These are phyloP conservation scores for Physeter macrocephalus DNA, from an alignment of 2,113 vertebrate species.

Conservation along the genomic window DNA sequence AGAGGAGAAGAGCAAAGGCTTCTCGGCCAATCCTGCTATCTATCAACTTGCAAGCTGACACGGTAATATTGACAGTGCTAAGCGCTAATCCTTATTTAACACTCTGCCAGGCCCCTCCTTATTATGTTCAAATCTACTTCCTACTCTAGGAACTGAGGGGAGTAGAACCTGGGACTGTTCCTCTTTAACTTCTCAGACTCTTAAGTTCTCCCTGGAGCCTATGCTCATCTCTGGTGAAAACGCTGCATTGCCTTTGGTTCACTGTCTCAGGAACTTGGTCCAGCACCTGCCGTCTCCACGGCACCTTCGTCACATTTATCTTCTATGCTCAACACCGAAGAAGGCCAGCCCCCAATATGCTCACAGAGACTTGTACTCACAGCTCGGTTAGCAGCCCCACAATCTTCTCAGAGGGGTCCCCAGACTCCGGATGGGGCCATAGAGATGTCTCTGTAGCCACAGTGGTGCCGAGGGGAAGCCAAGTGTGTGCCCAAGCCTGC, in stretches of 20 bases:
- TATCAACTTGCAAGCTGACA: not conserved
- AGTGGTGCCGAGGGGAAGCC: not conserved
- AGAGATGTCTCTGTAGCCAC: not conserved
- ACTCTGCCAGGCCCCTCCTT: not conserved
- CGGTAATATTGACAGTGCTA: not conserved
- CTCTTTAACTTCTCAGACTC: not conserved
- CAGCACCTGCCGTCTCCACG: not conserved
- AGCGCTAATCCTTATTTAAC: not conserved
- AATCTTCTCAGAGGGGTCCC: not conserved
- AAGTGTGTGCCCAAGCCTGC: not conserved
- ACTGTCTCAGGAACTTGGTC: not conserved
- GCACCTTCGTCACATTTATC: rapidly evolving
- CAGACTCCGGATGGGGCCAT: not conserved
- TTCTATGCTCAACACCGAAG: not conserved
- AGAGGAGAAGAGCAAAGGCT: not conserved
- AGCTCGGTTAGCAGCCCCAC: not conserved
- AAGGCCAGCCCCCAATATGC: not conserved
- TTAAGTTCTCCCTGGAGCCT: not conserved
- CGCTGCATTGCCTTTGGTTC: not conserved
- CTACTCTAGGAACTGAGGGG: no score
- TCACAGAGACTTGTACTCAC: not conserved
- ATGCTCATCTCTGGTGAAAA: not conserved
- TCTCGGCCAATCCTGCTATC: not conserved
- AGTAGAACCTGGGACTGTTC: not conserved
- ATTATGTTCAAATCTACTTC: not conserved